These are phyloP conservation scores for Coptodon rendalli DNA, from an alignment of 2,113 vertebrate genomes.

Conservation along the genomic window DNA sequence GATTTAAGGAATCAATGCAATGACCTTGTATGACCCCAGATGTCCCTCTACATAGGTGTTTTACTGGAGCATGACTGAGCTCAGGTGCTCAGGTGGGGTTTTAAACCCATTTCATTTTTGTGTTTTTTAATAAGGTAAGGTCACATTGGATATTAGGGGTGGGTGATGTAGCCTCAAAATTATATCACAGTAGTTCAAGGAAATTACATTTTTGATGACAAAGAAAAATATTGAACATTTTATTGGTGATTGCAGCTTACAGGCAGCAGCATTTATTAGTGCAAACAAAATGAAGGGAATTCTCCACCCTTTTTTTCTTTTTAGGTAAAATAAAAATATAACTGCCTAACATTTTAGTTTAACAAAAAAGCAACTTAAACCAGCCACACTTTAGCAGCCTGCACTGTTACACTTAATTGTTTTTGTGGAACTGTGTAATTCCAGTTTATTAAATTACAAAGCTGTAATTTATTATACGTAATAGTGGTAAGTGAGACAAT, in stretches of 20 bases:
- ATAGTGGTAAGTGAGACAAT: background rate
- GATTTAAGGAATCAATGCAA: background rate
- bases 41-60: background rate
- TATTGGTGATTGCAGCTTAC: background rate
- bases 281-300: background rate
- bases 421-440: background rate
- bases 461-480: background rate
- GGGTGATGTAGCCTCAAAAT: background rate
- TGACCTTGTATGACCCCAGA: background rate
- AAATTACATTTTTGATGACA: background rate
- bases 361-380: background rate
- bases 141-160: background rate
- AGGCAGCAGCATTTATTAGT: background rate
- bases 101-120: background rate
- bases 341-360: background rate
- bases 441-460: background rate
- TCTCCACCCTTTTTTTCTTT: background rate
- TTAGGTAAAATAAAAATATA: background rate
- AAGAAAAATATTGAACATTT: background rate
- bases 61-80: background rate
- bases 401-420: background rate
- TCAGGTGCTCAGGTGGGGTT: background rate
- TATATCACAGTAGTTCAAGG: background rate
- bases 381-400: background rate
- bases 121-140: background rate